Base-by-base conservation (phyloP, 2,888 invertebrate genomes). In the Sipunculus nudus region DNA sequence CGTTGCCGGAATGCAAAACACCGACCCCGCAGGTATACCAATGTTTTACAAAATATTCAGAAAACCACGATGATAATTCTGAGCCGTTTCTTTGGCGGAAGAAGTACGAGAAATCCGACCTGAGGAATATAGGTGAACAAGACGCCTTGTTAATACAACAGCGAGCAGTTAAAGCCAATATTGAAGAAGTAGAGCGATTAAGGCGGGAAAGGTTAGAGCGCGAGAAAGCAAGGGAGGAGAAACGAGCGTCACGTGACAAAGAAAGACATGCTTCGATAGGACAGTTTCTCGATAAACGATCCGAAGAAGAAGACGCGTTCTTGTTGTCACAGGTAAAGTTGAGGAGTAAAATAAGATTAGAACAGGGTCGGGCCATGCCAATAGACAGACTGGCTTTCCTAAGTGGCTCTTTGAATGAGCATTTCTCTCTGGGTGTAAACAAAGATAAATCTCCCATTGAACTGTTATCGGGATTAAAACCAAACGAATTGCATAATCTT, bases 271-370 rank as follows among this genome's bases (percentile, higher is more conserved):
- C n/a, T n/a, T n/a, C n/a, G n/a, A n/a, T n/a, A n/a, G n/a, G n/a
- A n/a, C n/a, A n/a, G n/a, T n/a, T n/a, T 50, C 28, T 6, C 28
- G 53, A 53, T n/a, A 25, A 40, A 10, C 40, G 53, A 41, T 13
- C 25, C 35, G 40, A 53, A 40, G 53, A 50, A 41, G 50, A 57
- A 23, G 16, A 50, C n/a, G 29, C 29, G 1, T 57, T 57, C 35
- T 26, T 57, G 41, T 32, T 57, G 21, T 21, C 40, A 13, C 57
- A 50, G 13, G 31, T 40, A 1, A 26, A 50, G 43, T 10, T 28
- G 16, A 50, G 57, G 40, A 41, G 38, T 13, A 49, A 25, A 29
- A 21, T 57, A 1, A 26, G 57, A 16, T 26, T 57, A 10, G 31
- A 32, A 13, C 19, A 16, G 5, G 35, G 45, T 28, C 40, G 57